Evolutionary conservation across 1,140 invertebrate species (phyloP), one percentile per base, ranked within the genome.

Genomic region (Riptortus pedestris): DNA sequence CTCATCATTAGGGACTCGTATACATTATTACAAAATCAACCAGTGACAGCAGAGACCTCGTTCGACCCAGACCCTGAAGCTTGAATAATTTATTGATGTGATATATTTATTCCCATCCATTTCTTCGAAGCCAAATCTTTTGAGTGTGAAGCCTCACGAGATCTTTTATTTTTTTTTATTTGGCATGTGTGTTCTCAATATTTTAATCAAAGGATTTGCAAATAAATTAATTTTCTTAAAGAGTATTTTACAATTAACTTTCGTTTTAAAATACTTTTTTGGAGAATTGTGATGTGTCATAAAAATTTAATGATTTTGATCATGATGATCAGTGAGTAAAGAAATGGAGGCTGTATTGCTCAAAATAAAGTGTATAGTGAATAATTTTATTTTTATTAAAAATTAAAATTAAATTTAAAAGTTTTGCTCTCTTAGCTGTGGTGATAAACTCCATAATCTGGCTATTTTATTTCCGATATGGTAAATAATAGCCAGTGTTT

Each of bases 1-100:
- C 70, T 87, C 24, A 76, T 78, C 14, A 71, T 78, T 3, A 79
- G 81, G 22, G 85, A 87, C 18, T 80, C 79, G 1, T 82, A 85
- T 67, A 73, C 79, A 16, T 69, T 84, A 38, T 70, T 85, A 1
- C 68, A 71, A 33, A 70, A 71, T 58, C 77, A 75, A 26, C 51
- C 51, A 55, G 68, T 71, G 5, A 65, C 67, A 1, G 63, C 67
- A 7, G 69, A 71, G 52, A 68, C 69, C 0, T 69, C 70, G 27
- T 58, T 67, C 31, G 62, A 68, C 45, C 66, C 67, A 14, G 70
- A 70, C 27, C 65, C 66, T 24, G 51, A 55, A 7, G 31, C n/a
- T n/a, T n/a, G n/a, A n/a, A n/a, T n/a, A n/a, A n/a, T n/a, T n/a
- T n/a, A n/a, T n/a, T n/a, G n/a, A n/a, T n/a, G n/a, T n/a, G n/a